Evolutionary conservation across 2,888 invertebrate genomes (phyloP), one percentile per base, ranked within the genome.

Genomic region (Drosophila paranaensis): DNA sequence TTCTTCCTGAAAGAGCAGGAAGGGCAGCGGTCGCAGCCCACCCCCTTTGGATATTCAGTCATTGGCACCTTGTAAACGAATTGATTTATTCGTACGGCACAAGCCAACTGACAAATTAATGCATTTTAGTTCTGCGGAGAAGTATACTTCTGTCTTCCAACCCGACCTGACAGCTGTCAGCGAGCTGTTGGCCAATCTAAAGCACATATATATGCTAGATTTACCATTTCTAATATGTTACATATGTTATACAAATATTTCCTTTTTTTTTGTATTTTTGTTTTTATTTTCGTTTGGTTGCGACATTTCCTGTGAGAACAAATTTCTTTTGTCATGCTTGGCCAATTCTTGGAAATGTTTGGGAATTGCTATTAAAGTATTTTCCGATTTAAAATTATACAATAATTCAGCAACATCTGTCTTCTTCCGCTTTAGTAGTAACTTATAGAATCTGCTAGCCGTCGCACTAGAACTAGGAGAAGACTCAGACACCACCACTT

Each of bases 101-200:
- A 70, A 79, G 60, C 58, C 62, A 71, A 57, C 74, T 71, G 89
- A 89, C 88, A 89, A 89, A 86, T 86, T 74, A 80, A 87, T 84
- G 88, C 78, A 82, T 86, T 87, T 86, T 89, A 88, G 89, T 72
- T 88, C 54, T 46, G 66, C 16, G 56, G 25, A n/a, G 60, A 63
- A 57, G 72, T 65, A 83, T 60, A 39, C 2, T n/a, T 82, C 46
- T 60, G 5, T 64, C 60, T 73, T 67, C 78, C 78, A 72, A 67
- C 48, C 60, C 20, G 25, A 14, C 35, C 63, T 71, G 83, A 58
- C 83, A 80, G 68, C 69, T 71, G 77, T 65, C 72, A 20, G 16
- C 50, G 57, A 45, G 50, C 64, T 65, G 61, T 82, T 85, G 72
- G 74, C 68, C 72, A 74, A 85, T 82, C 70, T 35, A 14, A 14